Evolutionary conservation across 2,797 vertebrate species (phyloP), one percentile per base, ranked within the genome.

Genomic region (Alauda arvensis): DNA sequence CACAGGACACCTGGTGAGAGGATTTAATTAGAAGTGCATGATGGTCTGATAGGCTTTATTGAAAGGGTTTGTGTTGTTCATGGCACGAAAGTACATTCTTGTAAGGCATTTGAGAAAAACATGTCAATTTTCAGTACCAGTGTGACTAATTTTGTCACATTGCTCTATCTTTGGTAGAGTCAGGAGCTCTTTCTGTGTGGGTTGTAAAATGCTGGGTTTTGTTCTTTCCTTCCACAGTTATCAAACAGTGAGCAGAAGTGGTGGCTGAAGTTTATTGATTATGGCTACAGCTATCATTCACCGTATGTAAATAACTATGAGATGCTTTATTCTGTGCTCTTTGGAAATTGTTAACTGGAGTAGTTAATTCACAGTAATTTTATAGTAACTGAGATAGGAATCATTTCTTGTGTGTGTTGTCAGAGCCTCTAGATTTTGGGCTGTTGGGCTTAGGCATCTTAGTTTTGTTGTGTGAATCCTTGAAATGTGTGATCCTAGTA

Each of bases 251-350:
- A 94, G 31, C 96, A 97, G 91, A 97, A 93, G 75, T 98, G 97
- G 97, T 98, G 97, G 97, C 61, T 98, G 93, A 97, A 96, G 94
- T 94, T 92, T 12, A 62, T 60, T 7, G 82, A 92, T 67, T 92
- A 90, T 29, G 68, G 87, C 55, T 72, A 77, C 52, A 88, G 80
- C 55, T 94, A 51, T 90, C 92, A 57, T 92, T 95, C 83, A n/a
- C 74, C 90, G 97, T 97, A 96, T 2, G 97, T 96, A 94, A 71
- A 57, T 85, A 55, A 71, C 86, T 77, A 45, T 63, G n/a, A 14
- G 28, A 59, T 83, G 4, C 23, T 37, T 90, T 71, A 65, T 77
- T 56, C 66, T 82, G 39, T 57, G 46, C 8, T 67, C 72, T 78
- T 72, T 63, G 62, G 26, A 18, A 67, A 43, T 48, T 65, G 26